phyloP scores from a whole-genome alignment of 1,140 invertebrate genomes.

The Hycleus cichorii region DNA sequence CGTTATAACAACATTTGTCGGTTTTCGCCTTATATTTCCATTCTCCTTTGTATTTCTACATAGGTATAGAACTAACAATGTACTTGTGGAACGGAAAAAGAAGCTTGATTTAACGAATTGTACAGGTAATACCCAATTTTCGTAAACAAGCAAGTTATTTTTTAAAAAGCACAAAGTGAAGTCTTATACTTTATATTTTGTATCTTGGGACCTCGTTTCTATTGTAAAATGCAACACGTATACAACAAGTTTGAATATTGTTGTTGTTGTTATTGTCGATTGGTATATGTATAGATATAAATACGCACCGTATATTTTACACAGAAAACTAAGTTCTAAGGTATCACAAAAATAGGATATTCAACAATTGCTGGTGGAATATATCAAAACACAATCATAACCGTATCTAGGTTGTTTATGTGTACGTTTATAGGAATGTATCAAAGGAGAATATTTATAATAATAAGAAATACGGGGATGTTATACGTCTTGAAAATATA shows the following conservation, averaged over 20 bases:
- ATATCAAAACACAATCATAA: conserved; percentile 17
- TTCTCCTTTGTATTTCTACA: too few species aligned
- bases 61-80: too few species aligned
- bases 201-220: neutral
- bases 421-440: conserved; percentile 5
- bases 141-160: conserved; percentile 8
- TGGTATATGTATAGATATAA: neutral
- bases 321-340: conserved; percentile 10
- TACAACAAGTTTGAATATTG: neutral
- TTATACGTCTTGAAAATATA: conserved; percentile 3
- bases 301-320: neutral
- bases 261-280: too few species aligned
- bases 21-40: too few species aligned
- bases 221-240: conserved; percentile 8
- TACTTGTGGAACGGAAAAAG: neutral
- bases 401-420: conserved; percentile 2
- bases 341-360: conserved; percentile 15
- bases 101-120: conserved; percentile 1
- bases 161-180: conserved; percentile 14
- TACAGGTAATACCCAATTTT: conserved; percentile 11
- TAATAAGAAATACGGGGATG: neutral
- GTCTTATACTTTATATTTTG: neutral
- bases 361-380: conserved; percentile 11
- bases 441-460: too few species aligned
- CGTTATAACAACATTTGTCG: too few species aligned